phyloP scores from a whole-genome alignment of 2,797 vertebrate species.

The Tauraco hartlaubi region DNA sequence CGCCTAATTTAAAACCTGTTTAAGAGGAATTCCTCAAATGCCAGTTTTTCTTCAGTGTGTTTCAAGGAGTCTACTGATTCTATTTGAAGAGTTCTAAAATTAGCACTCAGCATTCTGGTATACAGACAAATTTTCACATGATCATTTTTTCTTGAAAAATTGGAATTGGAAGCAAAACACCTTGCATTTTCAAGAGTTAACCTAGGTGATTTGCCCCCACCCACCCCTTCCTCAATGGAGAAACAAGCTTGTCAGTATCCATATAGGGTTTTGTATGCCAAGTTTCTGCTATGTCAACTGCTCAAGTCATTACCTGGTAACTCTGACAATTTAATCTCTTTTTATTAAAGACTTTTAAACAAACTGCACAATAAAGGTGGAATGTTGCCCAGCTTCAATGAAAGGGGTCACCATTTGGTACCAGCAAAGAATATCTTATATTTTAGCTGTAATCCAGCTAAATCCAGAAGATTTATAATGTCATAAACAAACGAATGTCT shows the following conservation, averaged over 20 bases:
- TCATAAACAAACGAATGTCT: neutral
- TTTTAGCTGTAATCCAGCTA: neutral
- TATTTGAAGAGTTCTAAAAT: constrained; percentile 39
- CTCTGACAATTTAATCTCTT: neutral
- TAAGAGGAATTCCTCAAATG: constrained; percentile 3
- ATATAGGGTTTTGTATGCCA: neutral
- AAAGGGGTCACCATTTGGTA: neutral
- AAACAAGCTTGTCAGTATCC: neutral
- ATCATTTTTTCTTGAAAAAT: neutral
- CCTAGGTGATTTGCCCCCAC: neutral
- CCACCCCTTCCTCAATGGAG: neutral
- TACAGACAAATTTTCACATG: neutral
- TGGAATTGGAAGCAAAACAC: neutral
- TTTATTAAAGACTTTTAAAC: neutral
- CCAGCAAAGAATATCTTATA: neutral
- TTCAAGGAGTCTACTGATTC: neutral
- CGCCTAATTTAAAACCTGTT: constrained; percentile 1
- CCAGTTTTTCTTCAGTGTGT: neutral
- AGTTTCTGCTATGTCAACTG: neutral
- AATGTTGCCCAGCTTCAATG: neutral
- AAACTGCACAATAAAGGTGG: neutral
- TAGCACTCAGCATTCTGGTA: neutral
- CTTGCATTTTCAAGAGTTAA: neutral
- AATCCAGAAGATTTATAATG: neutral
- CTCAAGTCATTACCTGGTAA: neutral